A percentile compares a stretch with the other conserved stretches of the same genome.
These are phyloP conservation scores for Diplosoma virens DNA, from an alignment of 23 tunicate species.

Conservation along the genomic window DNA sequence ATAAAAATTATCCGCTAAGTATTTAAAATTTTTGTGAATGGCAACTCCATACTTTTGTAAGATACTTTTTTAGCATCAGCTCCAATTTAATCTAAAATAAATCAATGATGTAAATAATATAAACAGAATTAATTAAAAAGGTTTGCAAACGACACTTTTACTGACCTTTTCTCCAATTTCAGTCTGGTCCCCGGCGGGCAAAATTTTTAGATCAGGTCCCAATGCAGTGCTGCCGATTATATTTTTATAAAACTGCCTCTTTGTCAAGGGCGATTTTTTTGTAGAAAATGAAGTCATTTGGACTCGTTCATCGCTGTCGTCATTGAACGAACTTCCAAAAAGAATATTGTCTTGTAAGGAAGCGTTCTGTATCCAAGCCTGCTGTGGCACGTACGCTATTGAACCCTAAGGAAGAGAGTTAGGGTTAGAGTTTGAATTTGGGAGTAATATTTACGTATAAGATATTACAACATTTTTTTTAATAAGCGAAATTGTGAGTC, in stretches of 20 bases:
- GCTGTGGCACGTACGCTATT: constrained; percentile 81
- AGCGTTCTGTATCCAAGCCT: constrained; percentile 87
- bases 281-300: constrained; percentile 41
- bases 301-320: not conserved
- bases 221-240: constrained; percentile 61
- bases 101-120: too few relatives aligned
- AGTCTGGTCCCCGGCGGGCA: constrained; percentile 79
- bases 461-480: not conserved
- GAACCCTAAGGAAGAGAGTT: constrained; percentile 57
- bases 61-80: too few relatives aligned
- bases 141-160: too few relatives aligned
- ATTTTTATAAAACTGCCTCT: constrained; percentile 36
- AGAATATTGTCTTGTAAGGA: constrained; percentile 64
- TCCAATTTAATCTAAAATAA: too few relatives aligned
- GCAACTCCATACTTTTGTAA: too few relatives aligned
- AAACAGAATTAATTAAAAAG: too few relatives aligned
- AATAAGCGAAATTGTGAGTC: too few relatives aligned
- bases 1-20: too few relatives aligned
- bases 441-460: not conserved
- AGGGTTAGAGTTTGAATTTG: not conserved
- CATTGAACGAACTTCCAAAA: constrained; percentile 46
- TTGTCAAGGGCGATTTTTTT: not conserved
- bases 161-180: constrained; percentile 86
- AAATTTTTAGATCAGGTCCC: constrained; percentile 58
- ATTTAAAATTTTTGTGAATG: too few relatives aligned